These are phyloP conservation scores for Casuarius casuarius DNA, from an alignment of 2,113 vertebrate species.

Conservation along the genomic window DNA sequence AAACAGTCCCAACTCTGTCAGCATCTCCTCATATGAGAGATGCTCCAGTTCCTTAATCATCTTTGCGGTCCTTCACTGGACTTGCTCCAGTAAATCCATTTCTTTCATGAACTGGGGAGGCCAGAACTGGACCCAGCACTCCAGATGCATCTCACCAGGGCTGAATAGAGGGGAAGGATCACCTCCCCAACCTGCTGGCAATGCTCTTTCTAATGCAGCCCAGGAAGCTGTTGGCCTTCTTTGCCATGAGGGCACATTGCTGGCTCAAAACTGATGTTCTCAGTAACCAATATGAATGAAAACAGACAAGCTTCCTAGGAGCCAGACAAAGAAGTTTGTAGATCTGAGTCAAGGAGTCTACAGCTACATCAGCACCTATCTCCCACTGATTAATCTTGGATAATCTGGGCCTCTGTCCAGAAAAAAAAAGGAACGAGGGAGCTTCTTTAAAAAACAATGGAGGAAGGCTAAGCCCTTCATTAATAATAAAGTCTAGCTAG, in stretches of 20 bases:
- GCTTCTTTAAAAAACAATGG: neutral
- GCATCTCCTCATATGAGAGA: too few species aligned
- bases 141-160: neutral
- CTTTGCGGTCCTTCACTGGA: neutral
- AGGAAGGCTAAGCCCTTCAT: neutral
- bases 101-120: neutral
- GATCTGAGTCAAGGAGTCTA: fast-evolving
- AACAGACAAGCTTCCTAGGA: neutral
- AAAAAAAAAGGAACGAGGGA: neutral
- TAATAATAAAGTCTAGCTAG: neutral
- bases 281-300: neutral
- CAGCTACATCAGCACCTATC: fast-evolving
- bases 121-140: neutral
- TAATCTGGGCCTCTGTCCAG: neutral
- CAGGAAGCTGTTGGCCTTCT: neutral
- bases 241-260: neutral
- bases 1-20: too few species aligned
- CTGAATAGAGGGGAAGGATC: neutral
- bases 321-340: neutral
- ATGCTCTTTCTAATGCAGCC: neutral
- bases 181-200: neutral
- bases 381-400: neutral
- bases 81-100: neutral
- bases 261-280: neutral
- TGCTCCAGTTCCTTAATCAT: too few species aligned